A percentile compares a stretch with the other conserved stretches of the same genome.
Conservation (phyloP, 1,140 invertebrate species). For the Drosophila obscura region DNA sequence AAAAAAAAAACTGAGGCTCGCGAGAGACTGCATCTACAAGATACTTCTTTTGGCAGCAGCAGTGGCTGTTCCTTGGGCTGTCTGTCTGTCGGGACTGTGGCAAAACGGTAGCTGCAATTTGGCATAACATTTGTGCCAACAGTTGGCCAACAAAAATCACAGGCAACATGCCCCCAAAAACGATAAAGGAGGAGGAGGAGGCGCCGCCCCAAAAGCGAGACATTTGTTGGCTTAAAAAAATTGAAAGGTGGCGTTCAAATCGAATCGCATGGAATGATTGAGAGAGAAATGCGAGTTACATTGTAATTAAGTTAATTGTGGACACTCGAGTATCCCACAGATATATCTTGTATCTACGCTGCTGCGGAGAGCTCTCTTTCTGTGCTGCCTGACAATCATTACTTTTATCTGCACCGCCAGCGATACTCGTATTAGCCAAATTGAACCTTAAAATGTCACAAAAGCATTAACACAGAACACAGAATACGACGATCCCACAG, state of each 20-base stretch:
- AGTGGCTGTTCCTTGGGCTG: no score
- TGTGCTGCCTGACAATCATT: conserved; percentile 24
- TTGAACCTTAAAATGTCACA: conserved; percentile 68
- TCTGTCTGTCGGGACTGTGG: not conserved
- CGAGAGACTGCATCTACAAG: conserved; percentile 16
- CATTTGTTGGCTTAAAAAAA: conserved; percentile 26
- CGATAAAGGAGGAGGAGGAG: conserved; percentile 31
- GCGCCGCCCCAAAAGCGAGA: conserved; percentile 3
- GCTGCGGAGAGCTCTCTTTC: no score
- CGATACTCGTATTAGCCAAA: conserved; percentile 51
- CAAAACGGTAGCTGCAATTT: conserved; percentile 75
- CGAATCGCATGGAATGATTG: conserved; percentile 1
- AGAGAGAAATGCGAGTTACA: conserved; percentile 7
- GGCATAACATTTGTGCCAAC: conserved; percentile 67
- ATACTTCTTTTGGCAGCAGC: conserved; percentile 3
- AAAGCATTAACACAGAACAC: conserved; percentile 58
- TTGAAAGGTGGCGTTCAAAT: not conserved
- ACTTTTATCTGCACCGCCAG: conserved; percentile 57
- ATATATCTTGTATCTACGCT: no score
- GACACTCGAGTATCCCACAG: not conserved
- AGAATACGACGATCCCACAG: conserved; percentile 31
- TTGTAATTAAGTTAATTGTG: conserved; percentile 48
- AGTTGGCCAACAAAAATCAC: conserved; percentile 21
- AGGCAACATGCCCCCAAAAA: conserved; percentile 8
- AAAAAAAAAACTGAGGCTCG: conserved; percentile 5